phyloP scores from a whole-genome alignment of 2,113 vertebrate species.

The Neolamprologus sp. region DNA sequence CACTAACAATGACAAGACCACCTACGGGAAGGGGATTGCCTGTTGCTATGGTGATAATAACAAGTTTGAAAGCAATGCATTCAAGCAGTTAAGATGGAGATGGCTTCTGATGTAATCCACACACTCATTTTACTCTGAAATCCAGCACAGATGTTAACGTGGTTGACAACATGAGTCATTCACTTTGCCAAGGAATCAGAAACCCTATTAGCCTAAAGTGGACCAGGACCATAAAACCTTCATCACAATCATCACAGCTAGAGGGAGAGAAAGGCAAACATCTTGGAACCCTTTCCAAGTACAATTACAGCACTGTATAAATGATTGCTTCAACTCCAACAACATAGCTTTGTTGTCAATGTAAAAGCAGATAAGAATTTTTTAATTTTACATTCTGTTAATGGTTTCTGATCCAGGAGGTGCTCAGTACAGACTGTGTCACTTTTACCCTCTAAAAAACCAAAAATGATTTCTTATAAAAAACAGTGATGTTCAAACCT shows the following conservation, averaged over 20 bases:
- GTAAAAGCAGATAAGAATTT: background rate
- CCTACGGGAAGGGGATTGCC: conserved; percentile 40
- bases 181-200: background rate
- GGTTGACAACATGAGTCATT: conserved; percentile 23
- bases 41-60: conserved; percentile 65
- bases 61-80: conserved; percentile 43
- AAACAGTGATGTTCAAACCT: background rate
- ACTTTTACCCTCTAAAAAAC: background rate
- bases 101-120: conserved; percentile 44
- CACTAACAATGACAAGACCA: conserved; percentile 50
- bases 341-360: background rate
- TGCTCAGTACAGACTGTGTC: background rate
- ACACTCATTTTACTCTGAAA: conserved; percentile 29
- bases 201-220: background rate
- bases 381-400: background rate
- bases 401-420: background rate
- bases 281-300: background rate
- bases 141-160: conserved; percentile 44
- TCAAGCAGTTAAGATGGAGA: conserved; percentile 46
- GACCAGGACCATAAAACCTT: background rate
- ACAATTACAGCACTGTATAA: background rate
- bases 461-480: background rate
- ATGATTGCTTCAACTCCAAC: background rate
- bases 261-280: background rate
- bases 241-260: background rate